Conservation (phyloP, 2,888 invertebrate genomes). For the Epiblema foenella region DNA sequence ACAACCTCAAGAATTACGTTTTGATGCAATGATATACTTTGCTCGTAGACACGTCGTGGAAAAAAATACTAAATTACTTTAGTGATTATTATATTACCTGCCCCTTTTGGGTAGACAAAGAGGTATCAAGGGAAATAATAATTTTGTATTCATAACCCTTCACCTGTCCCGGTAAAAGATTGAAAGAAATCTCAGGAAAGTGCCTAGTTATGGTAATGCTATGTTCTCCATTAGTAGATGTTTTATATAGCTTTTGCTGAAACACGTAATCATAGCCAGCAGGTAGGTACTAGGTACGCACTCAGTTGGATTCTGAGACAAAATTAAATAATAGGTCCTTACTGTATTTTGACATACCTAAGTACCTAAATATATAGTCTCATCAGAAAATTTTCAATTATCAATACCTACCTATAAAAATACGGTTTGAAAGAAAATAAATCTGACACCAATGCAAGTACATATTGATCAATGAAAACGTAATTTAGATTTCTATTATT, state of each 20-base stretch:
- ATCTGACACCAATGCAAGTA: not conserved
- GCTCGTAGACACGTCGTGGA: too few species aligned
- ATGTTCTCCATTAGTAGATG: constrained; percentile 48
- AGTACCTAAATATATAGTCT: not conserved
- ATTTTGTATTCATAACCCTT: constrained; percentile 22
- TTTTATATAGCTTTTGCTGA: constrained; percentile 33
- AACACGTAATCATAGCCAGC: not conserved
- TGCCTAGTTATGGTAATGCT: constrained; percentile 63
- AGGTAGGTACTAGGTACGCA: not conserved
- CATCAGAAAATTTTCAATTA: not conserved
- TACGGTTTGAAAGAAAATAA: not conserved
- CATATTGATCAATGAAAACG: too few species aligned
- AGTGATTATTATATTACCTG: not conserved
- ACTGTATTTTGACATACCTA: too few species aligned
- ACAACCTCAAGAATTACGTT: too few species aligned
- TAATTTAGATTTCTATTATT: too few species aligned
- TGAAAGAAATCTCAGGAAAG: constrained; percentile 49
- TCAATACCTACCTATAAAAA: not conserved
- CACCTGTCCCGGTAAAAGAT: constrained; percentile 37
- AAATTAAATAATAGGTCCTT: too few species aligned
- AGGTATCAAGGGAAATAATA: constrained; percentile 10
- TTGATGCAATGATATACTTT: too few species aligned
- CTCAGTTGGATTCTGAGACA: not conserved
- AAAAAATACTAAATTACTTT: too few species aligned
- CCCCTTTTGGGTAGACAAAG: not conserved